Conservation (phyloP, 2,888 invertebrate species). For the Watsonalla binaria region DNA sequence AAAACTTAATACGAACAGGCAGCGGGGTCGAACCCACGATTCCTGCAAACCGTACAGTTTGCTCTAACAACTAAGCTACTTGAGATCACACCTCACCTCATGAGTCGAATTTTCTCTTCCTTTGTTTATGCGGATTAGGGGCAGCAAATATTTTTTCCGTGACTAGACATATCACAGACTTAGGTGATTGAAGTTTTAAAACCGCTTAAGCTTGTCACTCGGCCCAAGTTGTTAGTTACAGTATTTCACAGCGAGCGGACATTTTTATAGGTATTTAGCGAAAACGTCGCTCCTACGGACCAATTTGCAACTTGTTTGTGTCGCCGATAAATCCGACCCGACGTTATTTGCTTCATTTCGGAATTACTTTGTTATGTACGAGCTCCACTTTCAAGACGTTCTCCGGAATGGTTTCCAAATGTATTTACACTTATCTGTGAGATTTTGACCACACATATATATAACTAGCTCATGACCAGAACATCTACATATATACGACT, state of each 20-base stretch:
- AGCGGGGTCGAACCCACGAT: too few relatives aligned
- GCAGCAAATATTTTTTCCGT: too few relatives aligned
- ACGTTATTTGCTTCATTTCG: conserved; percentile 22
- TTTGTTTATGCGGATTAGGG: too few relatives aligned
- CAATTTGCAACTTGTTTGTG: conserved; percentile 78
- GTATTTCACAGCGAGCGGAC: conserved; percentile 72
- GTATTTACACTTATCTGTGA: conserved; percentile 2
- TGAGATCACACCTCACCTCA: too few relatives aligned
- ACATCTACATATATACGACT: too few relatives aligned
- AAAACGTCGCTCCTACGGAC: conserved; percentile 72
- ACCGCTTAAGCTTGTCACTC: conserved; percentile 19
- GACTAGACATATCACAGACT: too few relatives aligned
- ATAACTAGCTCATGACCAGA: too few relatives aligned
- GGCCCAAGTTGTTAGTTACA: conserved; percentile 54
- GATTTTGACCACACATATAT: too few relatives aligned
- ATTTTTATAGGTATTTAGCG: conserved; percentile 79
- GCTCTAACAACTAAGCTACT: too few relatives aligned
- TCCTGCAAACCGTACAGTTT: too few relatives aligned
- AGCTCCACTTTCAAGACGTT: background rate
- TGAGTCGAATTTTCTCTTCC: too few relatives aligned
- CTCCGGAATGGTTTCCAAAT: background rate
- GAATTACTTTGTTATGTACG: conserved; percentile 34
- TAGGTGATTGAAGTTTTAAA: background rate
- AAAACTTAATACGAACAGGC: too few relatives aligned
- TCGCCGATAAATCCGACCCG: conserved; percentile 60